A percentile compares a stretch with the other conserved stretches of the same genome.
Conservation (phyloP, 2,797 vertebrate species). For the Coluber constrictor region DNA sequence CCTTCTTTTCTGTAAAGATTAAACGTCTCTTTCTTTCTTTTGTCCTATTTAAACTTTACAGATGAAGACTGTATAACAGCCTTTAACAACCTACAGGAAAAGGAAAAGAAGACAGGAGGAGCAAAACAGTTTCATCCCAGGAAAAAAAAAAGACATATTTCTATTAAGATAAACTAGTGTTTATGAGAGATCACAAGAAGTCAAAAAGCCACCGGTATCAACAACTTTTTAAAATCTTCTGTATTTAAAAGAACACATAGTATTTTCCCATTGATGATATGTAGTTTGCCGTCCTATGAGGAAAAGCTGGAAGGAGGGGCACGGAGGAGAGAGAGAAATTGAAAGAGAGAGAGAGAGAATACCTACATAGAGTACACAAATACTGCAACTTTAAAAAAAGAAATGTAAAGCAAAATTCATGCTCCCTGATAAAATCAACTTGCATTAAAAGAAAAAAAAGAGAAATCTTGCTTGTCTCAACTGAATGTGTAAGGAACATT, state of each 20-base stretch:
- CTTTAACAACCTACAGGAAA: constrained; percentile 65
- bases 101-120: constrained; percentile 42
- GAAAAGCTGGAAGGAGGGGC: constrained; percentile 45
- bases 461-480: constrained; percentile 64
- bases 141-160: constrained; percentile 53
- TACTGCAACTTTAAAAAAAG: constrained; percentile 66
- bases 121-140: constrained; percentile 41
- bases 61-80: constrained; percentile 62
- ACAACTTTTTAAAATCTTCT: constrained; percentile 53
- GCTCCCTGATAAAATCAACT: constrained; percentile 61
- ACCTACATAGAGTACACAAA: constrained; percentile 57
- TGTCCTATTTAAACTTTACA: constrained; percentile 54
- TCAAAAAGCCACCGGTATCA: constrained; percentile 17
- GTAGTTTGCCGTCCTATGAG: constrained; percentile 46
- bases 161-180: constrained; percentile 44
- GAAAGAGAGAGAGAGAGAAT: constrained; percentile 38
- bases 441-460: constrained; percentile 37
- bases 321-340: constrained; percentile 14
- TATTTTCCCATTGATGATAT: constrained; percentile 61
- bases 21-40: constrained; percentile 59
- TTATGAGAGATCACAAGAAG: constrained; percentile 45
- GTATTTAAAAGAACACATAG: constrained; percentile 36
- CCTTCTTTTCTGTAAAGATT: constrained; percentile 57
- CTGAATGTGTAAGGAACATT: constrained; percentile 73
- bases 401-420: constrained; percentile 72